Evolutionary conservation across 2,113 vertebrate genomes (phyloP), one percentile per base, ranked within the genome.

Genomic region (Pteronura brasiliensis): DNA sequence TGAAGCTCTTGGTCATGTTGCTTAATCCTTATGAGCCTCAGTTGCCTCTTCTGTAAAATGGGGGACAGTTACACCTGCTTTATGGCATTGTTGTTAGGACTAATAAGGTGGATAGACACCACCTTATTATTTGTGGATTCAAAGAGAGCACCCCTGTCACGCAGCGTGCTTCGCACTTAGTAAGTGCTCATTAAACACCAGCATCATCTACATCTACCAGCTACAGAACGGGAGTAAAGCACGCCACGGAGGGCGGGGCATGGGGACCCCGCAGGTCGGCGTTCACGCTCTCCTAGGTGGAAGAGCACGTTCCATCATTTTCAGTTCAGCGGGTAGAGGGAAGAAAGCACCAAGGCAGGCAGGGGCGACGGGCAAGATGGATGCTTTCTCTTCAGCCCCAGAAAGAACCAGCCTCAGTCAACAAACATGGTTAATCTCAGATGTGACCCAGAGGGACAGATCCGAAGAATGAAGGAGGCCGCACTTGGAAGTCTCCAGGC

Each of bases 31-130:
- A 25, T n/a, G 71, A 80, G 21, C 80, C 80, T 94, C 72, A 25
- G 42, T 42, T 79, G 69, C 59, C 59, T 47, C 34, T 67, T 80
- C 61, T 80, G 42, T 29, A 63, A 89, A 85, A 36, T 7, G 36
- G 1, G 29, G 13, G 9, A 80, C 9, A n/a, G 49, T 71, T 11
- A 27, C 6, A 12, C 20, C 59, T 12, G 29, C 65, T 13, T 55
- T 13, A 1, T 9, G 57, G 34, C 7, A 12, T 25, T 82, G 39
- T 27, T 39, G 36, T 1, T 25, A 21, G 57, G 44, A 57, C 65
- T 4, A 13, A 79, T 5, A n/a, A 61, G 27, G 52, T 13, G 71
- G 80, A 34, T 14, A 4, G 0, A 6, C 0, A 1, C 2, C 49
- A 52, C 4, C 49, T 5, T 52, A 52, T 52, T 52, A 52, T 52